Evolutionary conservation across 2,113 vertebrate genomes (phyloP).

Genomic region (Tragelaphus strepsiceros): DNA sequence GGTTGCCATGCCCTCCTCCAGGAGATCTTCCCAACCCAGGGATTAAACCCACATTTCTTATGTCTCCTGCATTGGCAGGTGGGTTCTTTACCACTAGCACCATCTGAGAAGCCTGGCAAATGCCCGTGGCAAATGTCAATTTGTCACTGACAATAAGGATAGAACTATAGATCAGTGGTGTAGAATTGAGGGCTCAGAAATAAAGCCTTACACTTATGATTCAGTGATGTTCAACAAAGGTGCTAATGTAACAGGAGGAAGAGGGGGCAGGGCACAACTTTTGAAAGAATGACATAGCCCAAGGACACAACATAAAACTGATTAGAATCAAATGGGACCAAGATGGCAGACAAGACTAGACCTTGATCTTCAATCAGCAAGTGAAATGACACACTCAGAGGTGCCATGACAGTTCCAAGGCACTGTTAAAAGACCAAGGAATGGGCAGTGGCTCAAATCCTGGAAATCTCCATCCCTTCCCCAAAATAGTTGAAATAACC

Average conservation of each 20-base stretch:
- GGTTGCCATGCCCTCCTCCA: background rate
- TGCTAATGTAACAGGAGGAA: background rate
- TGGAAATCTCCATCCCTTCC: background rate
- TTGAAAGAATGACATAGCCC: background rate
- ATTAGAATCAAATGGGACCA: background rate
- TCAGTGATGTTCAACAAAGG: background rate
- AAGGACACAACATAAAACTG: background rate
- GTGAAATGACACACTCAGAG: background rate
- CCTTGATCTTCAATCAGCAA: background rate
- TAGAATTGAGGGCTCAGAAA: background rate
- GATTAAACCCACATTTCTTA: background rate
- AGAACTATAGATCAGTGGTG: background rate
- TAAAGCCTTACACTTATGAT: background rate
- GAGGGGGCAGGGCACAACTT: background rate
- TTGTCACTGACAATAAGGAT: background rate
- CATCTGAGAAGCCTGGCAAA: background rate
- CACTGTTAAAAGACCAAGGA: background rate
- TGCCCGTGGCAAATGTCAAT: background rate
- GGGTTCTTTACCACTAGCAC: background rate
- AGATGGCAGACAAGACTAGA: background rate
- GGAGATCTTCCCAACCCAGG: background rate
- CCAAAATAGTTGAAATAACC: background rate
- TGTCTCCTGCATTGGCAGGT: background rate
- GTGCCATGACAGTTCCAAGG: background rate
- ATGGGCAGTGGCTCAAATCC: background rate